Conservation (phyloP, 2,113 vertebrate genomes). For the Triplophysa rosa region DNA sequence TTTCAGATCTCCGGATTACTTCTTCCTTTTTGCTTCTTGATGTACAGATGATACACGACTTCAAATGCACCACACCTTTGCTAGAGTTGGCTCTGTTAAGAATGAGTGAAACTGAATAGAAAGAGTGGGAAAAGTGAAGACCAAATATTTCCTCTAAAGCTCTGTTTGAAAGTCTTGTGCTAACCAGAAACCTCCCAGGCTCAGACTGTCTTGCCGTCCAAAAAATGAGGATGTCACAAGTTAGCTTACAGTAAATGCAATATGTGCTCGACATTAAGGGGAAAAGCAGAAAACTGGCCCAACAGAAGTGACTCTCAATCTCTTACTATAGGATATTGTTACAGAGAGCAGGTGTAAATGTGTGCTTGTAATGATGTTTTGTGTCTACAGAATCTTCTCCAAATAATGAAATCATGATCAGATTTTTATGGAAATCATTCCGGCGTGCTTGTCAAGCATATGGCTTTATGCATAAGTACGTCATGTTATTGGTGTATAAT, state of each 20-base stretch:
- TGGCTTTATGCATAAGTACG: neutral
- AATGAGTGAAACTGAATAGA: neutral
- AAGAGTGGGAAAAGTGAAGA: neutral
- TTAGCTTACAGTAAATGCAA: neutral
- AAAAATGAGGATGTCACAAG: neutral
- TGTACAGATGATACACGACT: slow-evolving; percentile 67
- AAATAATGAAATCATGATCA: neutral
- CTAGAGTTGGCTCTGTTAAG: slow-evolving; percentile 10
- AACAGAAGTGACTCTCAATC: neutral
- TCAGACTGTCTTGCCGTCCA: neutral
- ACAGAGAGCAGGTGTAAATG: neutral
- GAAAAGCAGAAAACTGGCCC: neutral
- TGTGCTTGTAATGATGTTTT: neutral
- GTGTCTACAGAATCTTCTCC: neutral
- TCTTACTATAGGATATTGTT: neutral
- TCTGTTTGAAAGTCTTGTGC: neutral
- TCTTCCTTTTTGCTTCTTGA: slow-evolving; percentile 64
- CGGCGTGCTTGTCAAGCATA: neutral
- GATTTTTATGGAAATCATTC: neutral
- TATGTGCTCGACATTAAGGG: neutral
- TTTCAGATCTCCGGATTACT: slow-evolving; percentile 74
- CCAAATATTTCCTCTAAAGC: neutral
- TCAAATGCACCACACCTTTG: slow-evolving; percentile 67
- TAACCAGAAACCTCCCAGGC: neutral
- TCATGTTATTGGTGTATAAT: neutral